Percentiles rank a stretch among this genome's conserved stretches.
Conservation (phyloP, 2,888 invertebrate species). For the Acrocera orbiculus region DNA sequence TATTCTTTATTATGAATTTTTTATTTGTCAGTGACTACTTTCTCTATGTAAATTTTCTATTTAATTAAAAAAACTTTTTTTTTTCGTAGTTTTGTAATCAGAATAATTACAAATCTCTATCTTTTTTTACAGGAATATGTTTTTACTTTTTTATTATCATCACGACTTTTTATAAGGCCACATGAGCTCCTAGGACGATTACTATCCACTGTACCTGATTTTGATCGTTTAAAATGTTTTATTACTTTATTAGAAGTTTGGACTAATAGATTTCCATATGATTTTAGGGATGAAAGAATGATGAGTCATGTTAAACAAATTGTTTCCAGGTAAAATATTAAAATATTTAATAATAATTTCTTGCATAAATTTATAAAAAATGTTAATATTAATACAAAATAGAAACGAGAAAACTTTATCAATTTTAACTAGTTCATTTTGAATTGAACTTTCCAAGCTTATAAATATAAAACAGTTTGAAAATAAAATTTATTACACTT, state of each 20-base stretch:
- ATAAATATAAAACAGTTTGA: too few relatives aligned
- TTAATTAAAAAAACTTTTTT: too few relatives aligned
- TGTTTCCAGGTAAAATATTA: constrained; percentile 24
- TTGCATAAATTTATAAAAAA: background rate
- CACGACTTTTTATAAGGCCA: constrained; percentile 30
- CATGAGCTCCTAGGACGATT: constrained; percentile 30
- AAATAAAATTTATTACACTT: too few relatives aligned
- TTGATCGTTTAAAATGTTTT: constrained; percentile 27
- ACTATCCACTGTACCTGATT: constrained; percentile 28
- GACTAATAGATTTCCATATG: constrained; percentile 31
- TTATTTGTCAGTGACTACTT: too few relatives aligned
- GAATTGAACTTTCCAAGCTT: background rate
- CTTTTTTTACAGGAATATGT: constrained; percentile 25
- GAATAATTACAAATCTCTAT: too few relatives aligned
- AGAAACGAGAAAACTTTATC: background rate
- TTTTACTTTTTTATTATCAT: constrained; percentile 31
- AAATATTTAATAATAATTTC: background rate
- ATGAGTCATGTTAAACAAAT: constrained; percentile 33
- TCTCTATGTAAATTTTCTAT: too few relatives aligned
- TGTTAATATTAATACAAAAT: too few relatives aligned
- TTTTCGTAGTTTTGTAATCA: too few relatives aligned
- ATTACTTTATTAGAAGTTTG: constrained; percentile 28
- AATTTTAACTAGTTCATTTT: background rate
- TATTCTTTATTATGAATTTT: too few relatives aligned
- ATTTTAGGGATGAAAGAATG: constrained; percentile 31